Base-by-base conservation (phyloP, 2,113 vertebrate genomes). In the Dromaius novaehollandiae region DNA sequence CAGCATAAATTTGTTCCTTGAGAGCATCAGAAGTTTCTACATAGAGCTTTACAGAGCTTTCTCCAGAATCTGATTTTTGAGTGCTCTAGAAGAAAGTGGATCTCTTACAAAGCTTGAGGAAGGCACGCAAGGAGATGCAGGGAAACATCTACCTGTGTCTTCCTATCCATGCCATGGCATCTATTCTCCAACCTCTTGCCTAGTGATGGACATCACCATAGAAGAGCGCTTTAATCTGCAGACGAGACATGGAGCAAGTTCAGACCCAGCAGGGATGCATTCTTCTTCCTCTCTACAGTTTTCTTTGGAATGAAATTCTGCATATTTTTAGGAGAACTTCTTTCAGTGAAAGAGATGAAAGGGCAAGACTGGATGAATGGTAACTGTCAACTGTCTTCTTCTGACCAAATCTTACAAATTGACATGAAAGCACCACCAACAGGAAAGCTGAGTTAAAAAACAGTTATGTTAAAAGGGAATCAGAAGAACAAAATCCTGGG, bases 391-490 rank as follows among this genome's bases (percentile, higher is more conserved):
- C 18, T 86, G 63, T 19, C 81, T 80, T 87, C 75, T 91, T 75
- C 55, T 86, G 79, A 93, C 71, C 56, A 85, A 80, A 55, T 74
- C 53, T 91, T 87, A 89, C 38, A 82, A 65, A 91, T 90, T 77
- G 66, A 55, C 91, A 86, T 84, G 86, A 93, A 96, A 96, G 70
- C 71, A 88, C 55, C 75, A 88, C 51, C 70, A 82, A 78, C 71
- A 86, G 75, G 71, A 91, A 91, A 80, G 55, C 78, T 55, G 87
- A 70, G 82, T 95, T 93, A 90, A 90, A 92, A 93, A 93, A 73
- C 7, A 81, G 64, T 60, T 80, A 58, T 14, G 46, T 88, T 90
- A 77, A 91, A 95, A 95, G 30, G 42, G 68, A 93, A 93, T 88
- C 68, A 51, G 91, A 97, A 90, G 79, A 77, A 81, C 25, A 91